Conservation (phyloP, 2,888 invertebrate genomes). For the Pseudeuparius sepicola region DNA sequence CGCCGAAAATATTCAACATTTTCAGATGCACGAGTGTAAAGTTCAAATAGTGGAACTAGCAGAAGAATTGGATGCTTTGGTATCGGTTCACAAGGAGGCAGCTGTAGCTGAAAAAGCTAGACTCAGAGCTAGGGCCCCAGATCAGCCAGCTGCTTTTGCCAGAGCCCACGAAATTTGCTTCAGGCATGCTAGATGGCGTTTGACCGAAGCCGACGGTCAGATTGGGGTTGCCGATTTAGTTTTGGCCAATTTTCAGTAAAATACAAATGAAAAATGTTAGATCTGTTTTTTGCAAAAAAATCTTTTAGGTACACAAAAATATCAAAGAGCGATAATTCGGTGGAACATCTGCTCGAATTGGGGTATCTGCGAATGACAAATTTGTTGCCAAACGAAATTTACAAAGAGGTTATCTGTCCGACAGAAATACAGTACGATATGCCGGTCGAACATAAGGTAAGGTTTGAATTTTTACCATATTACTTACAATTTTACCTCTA, state of each 20-base stretch:
- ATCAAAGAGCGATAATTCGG: constrained; percentile 92
- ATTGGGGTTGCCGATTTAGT: constrained; percentile 94
- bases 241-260: constrained; percentile 86
- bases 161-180: constrained; percentile 93
- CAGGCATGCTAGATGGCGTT: constrained; percentile 94
- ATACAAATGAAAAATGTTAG: neutral
- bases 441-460: constrained; percentile 76
- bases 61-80: constrained; percentile 91
- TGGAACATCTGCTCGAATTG: constrained; percentile 91
- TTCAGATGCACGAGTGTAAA: constrained; percentile 77
- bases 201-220: constrained; percentile 97
- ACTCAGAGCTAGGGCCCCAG: constrained; percentile 53
- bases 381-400: constrained; percentile 85
- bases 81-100: constrained; percentile 82
- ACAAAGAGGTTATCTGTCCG: constrained; percentile 78
- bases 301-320: constrained; percentile 78
- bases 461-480: constrained; percentile 1
- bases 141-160: constrained; percentile 67
- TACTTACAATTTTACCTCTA: neutral
- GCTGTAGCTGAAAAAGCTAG: constrained; percentile 51
- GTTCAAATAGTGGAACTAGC: constrained; percentile 77
- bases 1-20: no score
- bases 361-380: constrained; percentile 95
- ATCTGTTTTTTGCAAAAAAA: constrained; percentile 6
- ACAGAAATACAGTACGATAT: constrained; percentile 74